Percentiles rank a stretch among this genome's conserved stretches.
phyloP scores from a whole-genome alignment of 1,140 invertebrate genomes.

The Varroa destructor region DNA sequence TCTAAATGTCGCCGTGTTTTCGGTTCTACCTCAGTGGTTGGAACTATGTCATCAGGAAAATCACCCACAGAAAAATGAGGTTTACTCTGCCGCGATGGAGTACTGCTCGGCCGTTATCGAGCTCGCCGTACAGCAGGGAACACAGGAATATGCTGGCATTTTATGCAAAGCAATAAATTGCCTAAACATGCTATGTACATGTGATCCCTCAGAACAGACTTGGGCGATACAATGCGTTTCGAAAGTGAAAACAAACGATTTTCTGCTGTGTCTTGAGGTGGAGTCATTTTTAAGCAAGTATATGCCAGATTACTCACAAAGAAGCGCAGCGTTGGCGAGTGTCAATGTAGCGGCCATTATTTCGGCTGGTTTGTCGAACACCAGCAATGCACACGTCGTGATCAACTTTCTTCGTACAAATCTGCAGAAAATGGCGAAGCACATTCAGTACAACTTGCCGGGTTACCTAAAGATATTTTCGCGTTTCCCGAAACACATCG shows the following conservation, averaged over 20 bases:
- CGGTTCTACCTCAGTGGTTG: neutral
- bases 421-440: neutral
- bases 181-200: conserved; percentile 9
- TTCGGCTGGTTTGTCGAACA: conserved; percentile 7
- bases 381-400: neutral
- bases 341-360: conserved; percentile 5
- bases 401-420: neutral
- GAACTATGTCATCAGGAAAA: neutral
- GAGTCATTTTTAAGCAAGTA: conserved; percentile 1
- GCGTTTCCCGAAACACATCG: conserved; percentile 24
- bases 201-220: neutral
- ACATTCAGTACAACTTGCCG: conserved; percentile 20
- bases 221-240: conserved; percentile 7
- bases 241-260: conserved; percentile 10
- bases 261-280: conserved; percentile 12
- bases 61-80: neutral
- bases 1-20: conserved; percentile 6
- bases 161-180: conserved; percentile 12
- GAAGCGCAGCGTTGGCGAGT: conserved; percentile 11
- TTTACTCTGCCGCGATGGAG: conserved; percentile 4
- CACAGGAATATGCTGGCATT: neutral
- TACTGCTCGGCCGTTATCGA: conserved; percentile 17
- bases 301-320: neutral
- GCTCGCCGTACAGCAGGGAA: neutral
- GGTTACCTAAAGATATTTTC: conserved; percentile 9